Conservation (phyloP, 1,140 invertebrate genomes). For the Aphis gossypii region DNA sequence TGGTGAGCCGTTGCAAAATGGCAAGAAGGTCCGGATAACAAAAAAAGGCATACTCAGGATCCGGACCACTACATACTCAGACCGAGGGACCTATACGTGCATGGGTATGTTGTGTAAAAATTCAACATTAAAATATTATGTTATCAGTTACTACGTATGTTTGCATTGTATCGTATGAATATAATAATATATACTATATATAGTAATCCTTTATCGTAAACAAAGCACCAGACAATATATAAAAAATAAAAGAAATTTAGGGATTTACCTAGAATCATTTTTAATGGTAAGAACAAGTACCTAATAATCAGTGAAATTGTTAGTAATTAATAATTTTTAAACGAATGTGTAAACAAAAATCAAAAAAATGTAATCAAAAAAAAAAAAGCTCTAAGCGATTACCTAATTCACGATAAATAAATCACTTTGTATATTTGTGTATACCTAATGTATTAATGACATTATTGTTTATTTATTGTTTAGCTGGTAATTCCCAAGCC, state of each 20-base stretch:
- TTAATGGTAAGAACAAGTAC: background rate
- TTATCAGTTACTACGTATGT: background rate
- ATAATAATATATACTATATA: too few species aligned
- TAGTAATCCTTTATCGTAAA: background rate
- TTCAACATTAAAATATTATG: background rate
- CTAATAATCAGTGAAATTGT: background rate
- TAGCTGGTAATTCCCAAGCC: slow-evolving; percentile 72
- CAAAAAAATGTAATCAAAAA: background rate
- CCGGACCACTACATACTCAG: slow-evolving; percentile 75
- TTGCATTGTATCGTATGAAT: background rate
- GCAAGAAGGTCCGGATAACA: slow-evolving; percentile 82
- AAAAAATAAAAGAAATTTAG: background rate
- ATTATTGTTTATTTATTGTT: background rate
- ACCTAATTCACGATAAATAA: background rate
- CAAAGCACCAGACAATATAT: background rate
- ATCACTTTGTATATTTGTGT: background rate
- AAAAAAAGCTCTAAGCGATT: background rate
- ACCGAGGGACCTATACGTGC: slow-evolving; percentile 85
- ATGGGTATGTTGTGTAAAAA: slow-evolving; percentile 68
- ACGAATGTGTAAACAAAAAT: background rate
- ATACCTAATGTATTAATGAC: background rate
- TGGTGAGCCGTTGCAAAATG: slow-evolving; percentile 74
- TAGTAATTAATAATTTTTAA: background rate
- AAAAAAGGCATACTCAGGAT: slow-evolving; percentile 87
- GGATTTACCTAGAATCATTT: background rate